Base-by-base conservation (phyloP, 2,113 vertebrate genomes). In the Pygoscelis adeliae region DNA sequence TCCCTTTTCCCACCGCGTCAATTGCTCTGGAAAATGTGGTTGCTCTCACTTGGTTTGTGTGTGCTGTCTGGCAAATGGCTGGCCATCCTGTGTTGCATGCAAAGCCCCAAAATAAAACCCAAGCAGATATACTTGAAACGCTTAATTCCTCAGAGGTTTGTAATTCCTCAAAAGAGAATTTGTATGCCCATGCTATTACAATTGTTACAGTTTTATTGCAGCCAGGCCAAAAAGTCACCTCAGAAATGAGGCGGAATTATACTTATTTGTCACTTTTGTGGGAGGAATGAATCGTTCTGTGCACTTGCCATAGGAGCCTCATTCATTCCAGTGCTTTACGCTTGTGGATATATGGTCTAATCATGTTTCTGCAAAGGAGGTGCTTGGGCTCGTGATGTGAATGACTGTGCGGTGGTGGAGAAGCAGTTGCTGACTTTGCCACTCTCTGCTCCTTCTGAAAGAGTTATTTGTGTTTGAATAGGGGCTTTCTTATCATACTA, bases 261-360 rank as follows among this genome's bases (percentile, higher is more conserved):
- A 77, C 63, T 89, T 82, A 71, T 92, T 96, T 95, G 86, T 92
- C 72, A 71, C 69, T 95, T 94, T 69, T 91, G 89, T 89, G 90
- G 74, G 82, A 93, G 74, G 87, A 69, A 90, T 90, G 70, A 83
- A 79, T 85, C 6, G 7, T 70, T 89, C 78, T 1, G 3, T 59
- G 90, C 76, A 44, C 83, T 87, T 89, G 85, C 77, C 79, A 44
- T 13, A 67, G 49, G 87, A 56, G 17, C 55, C 63, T 66, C 65
- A 36, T 66, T 81, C 79, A 63, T 13, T 47, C 56, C 66, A 38
- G 77, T 3, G 38, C 76, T 90, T 92, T 85, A 61, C 9, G 15
- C 56, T 53, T 10, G 22, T 90, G 81, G 90, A 87, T 94, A n/a
- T 56, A 72, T 63, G 86, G 40, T 87, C 65, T 96, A 62, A 92